Conservation (phyloP, 2,113 vertebrate genomes). For the Cephalopterus ornatus region DNA sequence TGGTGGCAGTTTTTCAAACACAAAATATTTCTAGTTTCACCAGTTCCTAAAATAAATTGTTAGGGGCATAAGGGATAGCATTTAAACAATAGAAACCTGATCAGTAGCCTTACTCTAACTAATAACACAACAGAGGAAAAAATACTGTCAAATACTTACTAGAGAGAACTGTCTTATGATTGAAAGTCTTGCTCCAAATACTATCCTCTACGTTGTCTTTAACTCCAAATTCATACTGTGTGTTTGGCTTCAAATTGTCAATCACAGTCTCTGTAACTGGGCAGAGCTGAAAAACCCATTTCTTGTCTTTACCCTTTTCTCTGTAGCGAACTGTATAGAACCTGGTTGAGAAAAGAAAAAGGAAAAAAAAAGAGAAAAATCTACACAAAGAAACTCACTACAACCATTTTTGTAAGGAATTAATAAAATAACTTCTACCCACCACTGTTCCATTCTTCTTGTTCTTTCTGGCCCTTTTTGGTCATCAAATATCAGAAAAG, state of each 20-base stretch:
- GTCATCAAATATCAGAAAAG: background rate
- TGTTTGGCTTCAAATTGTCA: slow-evolving; percentile 89
- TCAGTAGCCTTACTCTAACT: background rate
- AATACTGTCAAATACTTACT: slow-evolving; percentile 69
- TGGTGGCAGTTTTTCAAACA: background rate
- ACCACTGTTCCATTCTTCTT: background rate
- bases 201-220: slow-evolving; percentile 83
- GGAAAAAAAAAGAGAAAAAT: background rate
- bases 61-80: background rate
- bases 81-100: background rate
- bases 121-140: background rate
- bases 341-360: slow-evolving; percentile 64
- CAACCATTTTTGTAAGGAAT: background rate
- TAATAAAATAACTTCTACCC: background rate
- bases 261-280: slow-evolving; percentile 90
- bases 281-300: slow-evolving; percentile 93
- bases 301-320: slow-evolving; percentile 87
- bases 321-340: slow-evolving; percentile 94
- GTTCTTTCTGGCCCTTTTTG: background rate
- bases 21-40: background rate
- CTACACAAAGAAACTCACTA: background rate
- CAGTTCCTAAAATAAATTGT: background rate
- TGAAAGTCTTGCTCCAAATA: slow-evolving; percentile 86
- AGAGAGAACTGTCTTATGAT: slow-evolving; percentile 82
- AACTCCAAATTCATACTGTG: slow-evolving; percentile 91